These are phyloP conservation scores for Pantherophis alleghaniensis DNA, from an alignment of 2,797 vertebrate genomes.

Conservation along the genomic window DNA sequence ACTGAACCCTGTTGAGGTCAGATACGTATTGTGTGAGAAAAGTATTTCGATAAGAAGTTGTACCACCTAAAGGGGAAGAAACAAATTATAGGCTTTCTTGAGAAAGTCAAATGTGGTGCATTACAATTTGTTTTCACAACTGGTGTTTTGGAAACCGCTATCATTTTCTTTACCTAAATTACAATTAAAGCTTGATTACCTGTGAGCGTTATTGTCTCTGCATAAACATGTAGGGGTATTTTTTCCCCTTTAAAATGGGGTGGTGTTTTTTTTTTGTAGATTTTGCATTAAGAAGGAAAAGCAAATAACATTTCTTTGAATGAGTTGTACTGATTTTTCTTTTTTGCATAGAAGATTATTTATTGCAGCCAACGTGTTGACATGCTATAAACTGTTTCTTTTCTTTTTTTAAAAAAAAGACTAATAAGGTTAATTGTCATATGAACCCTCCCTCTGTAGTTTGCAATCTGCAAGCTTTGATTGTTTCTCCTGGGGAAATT, in stretches of 20 bases:
- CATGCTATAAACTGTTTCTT: conserved; percentile 70
- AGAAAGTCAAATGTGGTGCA: neutral
- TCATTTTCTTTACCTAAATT: neutral
- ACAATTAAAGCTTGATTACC: conserved; percentile 28
- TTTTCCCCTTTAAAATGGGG: conserved; percentile 32
- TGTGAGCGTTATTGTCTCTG: conserved; percentile 37
- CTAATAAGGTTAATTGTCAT: conserved; percentile 99
- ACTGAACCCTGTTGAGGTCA: neutral
- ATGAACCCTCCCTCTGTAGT: conserved; percentile 88
- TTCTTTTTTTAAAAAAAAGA: conserved; percentile 67
- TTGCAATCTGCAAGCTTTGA: conserved; percentile 81
- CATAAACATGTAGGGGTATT: conserved; percentile 11
- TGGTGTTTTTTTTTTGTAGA: conserved; percentile 27
- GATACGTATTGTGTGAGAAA: neutral
- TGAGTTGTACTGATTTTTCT: conserved; percentile 43
- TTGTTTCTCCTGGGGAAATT: conserved; percentile 85
- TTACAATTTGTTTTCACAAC: conserved; percentile 36
- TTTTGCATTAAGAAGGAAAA: conserved; percentile 46
- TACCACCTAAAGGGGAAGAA: conserved; percentile 22
- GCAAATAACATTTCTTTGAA: conserved; percentile 51
- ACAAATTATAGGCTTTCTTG: neutral
- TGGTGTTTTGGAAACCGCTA: neutral
- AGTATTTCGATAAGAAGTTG: conserved; percentile 9
- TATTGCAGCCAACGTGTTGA: conserved; percentile 74
- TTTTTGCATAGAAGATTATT: conserved; percentile 73